A percentile compares a stretch with the other conserved stretches of the same genome.
phyloP scores from a whole-genome alignment of 53 echinoderm and acorn worm species.

The Luidia sarsii region DNA sequence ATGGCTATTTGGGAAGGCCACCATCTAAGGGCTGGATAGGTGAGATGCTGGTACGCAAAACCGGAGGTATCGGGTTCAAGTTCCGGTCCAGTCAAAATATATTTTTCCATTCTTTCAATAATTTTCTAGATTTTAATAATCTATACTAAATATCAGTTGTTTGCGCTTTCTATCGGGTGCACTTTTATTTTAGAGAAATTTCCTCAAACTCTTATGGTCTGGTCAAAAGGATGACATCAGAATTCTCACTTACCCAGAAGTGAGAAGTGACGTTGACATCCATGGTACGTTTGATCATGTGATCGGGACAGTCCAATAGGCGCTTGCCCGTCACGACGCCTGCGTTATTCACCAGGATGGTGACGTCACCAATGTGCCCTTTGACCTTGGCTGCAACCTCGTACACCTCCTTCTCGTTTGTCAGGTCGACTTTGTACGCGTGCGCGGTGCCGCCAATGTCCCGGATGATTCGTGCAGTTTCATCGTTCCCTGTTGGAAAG shows the following conservation, averaged over 20 bases:
- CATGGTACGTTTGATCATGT: conserved; percentile 83
- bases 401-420: conserved; percentile 80
- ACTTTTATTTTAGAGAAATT: too few species aligned
- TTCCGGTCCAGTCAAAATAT: too few species aligned
- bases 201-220: too few species aligned
- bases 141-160: too few species aligned
- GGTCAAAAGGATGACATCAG: too few species aligned
- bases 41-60: too few species aligned
- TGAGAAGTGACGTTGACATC: conserved; percentile 89
- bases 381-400: conserved; percentile 64
- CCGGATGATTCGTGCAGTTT: conserved; percentile 16
- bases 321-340: conserved; percentile 81
- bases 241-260: conserved; percentile 90
- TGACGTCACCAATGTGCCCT: conserved; percentile 81
- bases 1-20: too few species aligned
- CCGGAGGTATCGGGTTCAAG: too few species aligned
- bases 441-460: conserved; percentile 62
- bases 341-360: conserved; percentile 94
- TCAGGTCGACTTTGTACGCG: conserved; percentile 76
- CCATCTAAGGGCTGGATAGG: too few species aligned
- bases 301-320: conserved; percentile 72
- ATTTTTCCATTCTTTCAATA: too few species aligned
- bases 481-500: conserved; percentile 5
- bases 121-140: too few species aligned
- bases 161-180: too few species aligned